Base-by-base conservation (phyloP, 2,888 invertebrate genomes). In the Leptinotarsa haldemani region DNA sequence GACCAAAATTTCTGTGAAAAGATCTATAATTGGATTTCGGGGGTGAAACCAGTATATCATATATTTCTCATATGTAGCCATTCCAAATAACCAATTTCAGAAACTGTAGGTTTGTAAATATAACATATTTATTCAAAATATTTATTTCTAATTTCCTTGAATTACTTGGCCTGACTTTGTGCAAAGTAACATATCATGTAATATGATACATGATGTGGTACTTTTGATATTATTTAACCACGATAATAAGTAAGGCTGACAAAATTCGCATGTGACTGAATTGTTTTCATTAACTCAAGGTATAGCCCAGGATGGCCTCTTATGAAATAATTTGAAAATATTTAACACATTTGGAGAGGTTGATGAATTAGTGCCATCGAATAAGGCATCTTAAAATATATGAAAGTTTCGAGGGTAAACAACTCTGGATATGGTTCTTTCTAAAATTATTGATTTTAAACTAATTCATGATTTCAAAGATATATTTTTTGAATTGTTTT, bases 311-410 rank as follows among this genome's bases (percentile, higher is more conserved):
- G 53, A 40, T 56, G 40, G 7, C 25, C 30, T 56, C 12, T 40
- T 56, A n/a, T 56, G 18, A 15, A 20, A 18, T 46, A 22, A 68
- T 53, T 40, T 46, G 7, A 40, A 67, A 56, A 16, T 16, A 53
- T 67, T 53, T 4, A 40, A 68, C 47, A 40, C 20, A 18, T 61
- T 40, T 69, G 69, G 80, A 78, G 77, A 78, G 80, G 78, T 79
- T 80, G 77, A 81, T 76, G 74, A 70, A 76, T 80, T 82, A 82
- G 82, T 82, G 82, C 82, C 82, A 83, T 83, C 79, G 75, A 77
- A 79, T 77, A 78, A 80, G 82, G 82, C 82, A 82, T 78, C 79
- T 46, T 15, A 20, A 25, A 68, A 68, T 68, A 65, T 18, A 47
- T 20, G 65, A 47, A 64, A 64, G n/a, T 63, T 30, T 12, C 16